Conservation (phyloP, 2,888 invertebrate genomes). For the Esperia sulphurella region DNA sequence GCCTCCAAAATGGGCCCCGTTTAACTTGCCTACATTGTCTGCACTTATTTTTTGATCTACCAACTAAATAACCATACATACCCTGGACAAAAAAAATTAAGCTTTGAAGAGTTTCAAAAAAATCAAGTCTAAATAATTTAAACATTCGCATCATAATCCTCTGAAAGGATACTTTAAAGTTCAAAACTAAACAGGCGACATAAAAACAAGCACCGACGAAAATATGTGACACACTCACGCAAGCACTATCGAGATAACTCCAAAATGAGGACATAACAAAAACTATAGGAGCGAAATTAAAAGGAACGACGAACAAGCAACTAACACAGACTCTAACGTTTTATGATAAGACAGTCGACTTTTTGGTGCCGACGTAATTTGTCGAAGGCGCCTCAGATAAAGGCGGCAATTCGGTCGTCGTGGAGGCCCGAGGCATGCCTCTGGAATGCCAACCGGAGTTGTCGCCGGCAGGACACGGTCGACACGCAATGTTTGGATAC, state of each 20-base stretch:
- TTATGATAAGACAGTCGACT: conserved; percentile 65
- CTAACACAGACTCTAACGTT: conserved; percentile 65
- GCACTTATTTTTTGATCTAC: no score
- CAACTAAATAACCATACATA: no score
- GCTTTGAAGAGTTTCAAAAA: no score
- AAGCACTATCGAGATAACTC: conserved; percentile 54
- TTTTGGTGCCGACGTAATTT: conserved; percentile 73
- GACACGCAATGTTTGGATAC: conserved; percentile 31
- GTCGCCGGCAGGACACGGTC: conserved; percentile 26
- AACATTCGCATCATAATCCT: not conserved
- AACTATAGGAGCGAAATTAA: conserved; percentile 71
- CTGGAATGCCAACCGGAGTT: conserved; percentile 52
- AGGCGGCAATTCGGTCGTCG: conserved; percentile 54
- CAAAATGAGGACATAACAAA: conserved; percentile 67
- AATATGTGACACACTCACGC: conserved; percentile 58
- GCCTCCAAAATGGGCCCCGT: no score
- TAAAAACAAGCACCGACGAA: conserved; percentile 29
- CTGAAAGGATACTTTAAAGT: not conserved
- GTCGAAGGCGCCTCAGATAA: conserved; percentile 77
- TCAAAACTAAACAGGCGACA: not conserved
- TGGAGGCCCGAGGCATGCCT: conserved; percentile 48
- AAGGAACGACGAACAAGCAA: conserved; percentile 70
- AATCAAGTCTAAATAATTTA: not conserved
- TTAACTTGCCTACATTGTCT: no score
- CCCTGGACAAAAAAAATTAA: no score